These are phyloP conservation scores for Stegostoma tigrinum DNA, from an alignment of 2,113 vertebrate species.

Conservation along the genomic window DNA sequence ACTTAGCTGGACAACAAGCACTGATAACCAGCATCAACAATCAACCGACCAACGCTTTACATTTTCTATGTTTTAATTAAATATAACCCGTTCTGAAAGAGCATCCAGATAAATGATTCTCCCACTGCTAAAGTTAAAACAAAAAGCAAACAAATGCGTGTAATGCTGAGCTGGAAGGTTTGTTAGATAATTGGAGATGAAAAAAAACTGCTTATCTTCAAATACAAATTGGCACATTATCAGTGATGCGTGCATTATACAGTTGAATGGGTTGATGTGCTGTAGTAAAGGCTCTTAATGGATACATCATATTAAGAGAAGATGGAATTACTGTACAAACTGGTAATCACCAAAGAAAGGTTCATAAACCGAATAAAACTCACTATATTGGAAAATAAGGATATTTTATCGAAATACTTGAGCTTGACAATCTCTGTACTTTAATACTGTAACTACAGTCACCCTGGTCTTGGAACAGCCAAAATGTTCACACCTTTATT, in stretches of 20 bases:
- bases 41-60: neutral
- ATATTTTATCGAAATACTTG: neutral
- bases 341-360: neutral
- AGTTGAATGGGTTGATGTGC: slow-evolving; percentile 30
- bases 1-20: slow-evolving; percentile 11
- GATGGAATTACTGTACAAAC: slow-evolving; percentile 30
- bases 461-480: too few species aligned
- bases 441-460: too few species aligned
- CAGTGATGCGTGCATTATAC: slow-evolving; percentile 31
- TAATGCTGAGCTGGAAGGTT: slow-evolving; percentile 4
- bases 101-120: slow-evolving; percentile 13
- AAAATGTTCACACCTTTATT: neutral
- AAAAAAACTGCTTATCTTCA: slow-evolving; percentile 34
- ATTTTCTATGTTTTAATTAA: slow-evolving; percentile 28
- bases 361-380: slow-evolving; percentile 2
- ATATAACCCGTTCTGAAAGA: slow-evolving; percentile 25
- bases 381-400: neutral
- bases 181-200: slow-evolving; percentile 26
- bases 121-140: slow-evolving; percentile 16
- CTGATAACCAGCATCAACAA: neutral
- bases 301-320: slow-evolving; percentile 35
- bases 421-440: neutral
- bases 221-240: slow-evolving; percentile 35
- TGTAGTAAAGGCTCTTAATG: slow-evolving; percentile 13
- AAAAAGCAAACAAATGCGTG: neutral